Base-by-base conservation (phyloP, 37 sponge, comb jelly and placozoan genomes). In the Corticium candelabrum region DNA sequence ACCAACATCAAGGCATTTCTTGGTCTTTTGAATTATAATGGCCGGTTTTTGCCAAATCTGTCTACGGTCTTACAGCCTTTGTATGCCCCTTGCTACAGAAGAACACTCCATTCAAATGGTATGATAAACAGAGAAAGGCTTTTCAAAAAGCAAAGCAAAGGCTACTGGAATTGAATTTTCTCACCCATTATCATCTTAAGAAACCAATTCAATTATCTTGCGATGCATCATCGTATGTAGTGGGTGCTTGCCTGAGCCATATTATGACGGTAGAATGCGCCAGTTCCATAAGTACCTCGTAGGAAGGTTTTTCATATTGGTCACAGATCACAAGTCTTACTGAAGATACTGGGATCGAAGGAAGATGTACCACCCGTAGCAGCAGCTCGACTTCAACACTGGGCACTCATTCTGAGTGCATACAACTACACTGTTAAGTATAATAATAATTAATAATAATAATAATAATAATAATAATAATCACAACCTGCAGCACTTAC, bases 21-120 rank as follows among this genome's bases (percentile, higher is more conserved):
- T 35, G 75, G 74, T 34, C 34, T 57, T 35, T n/a, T 81, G 32
- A 81, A 81, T 76, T 81, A 81, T 38, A 74, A 81, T 37, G 75
- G 39, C 31, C 39, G 40, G 37, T 81, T 74, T 30, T 41, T 81
- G 4, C 75, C 74, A 35, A 75, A 81, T 34, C 15, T 81, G 74
- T 75, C 81, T 2, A 35, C 39, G 11, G 41, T 62, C 21, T 32
- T 69, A 38, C 74, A 57, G 34, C 81, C 81, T 40, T 11, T 81
- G 56, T 37, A 81, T 37, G 38, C 40, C n/a, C n/a, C 15, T 37
- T 81, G 40, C 29, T 68, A 37, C 36, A 34, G 1, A 30, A 34
- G 2, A 43, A 69, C 31, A 32, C 37, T 0, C 41, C 41, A 37
- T 81, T 74, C 74, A 38, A 37, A 5, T 81, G 70, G 71, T 33